Conservation (phyloP, 2,113 vertebrate species). For the Halcyon senegalensis region DNA sequence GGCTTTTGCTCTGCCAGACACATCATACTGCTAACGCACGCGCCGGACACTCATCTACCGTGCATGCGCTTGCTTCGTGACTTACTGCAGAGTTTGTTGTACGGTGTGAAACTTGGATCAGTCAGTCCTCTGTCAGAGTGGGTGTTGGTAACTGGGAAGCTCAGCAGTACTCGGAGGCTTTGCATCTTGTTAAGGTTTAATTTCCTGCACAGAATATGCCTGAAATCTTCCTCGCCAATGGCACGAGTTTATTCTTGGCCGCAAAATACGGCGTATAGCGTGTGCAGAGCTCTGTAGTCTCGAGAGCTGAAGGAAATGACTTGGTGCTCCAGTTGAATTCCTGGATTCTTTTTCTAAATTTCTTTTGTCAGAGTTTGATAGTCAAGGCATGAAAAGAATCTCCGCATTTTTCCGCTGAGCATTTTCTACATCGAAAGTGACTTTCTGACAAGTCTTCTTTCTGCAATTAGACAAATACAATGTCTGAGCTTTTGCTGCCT, state of each 20-base stretch:
- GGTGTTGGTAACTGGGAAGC: not conserved
- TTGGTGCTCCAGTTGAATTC: not conserved
- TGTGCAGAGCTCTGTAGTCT: not conserved
- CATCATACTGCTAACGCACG: not conserved
- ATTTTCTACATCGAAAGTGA: not conserved
- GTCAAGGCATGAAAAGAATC: not conserved
- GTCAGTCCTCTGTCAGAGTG: slow-evolving; percentile 69
- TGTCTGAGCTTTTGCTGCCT: not conserved
- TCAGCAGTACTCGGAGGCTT: not conserved
- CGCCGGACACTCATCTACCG: not conserved
- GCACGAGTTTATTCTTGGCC: not conserved
- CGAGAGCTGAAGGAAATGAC: not conserved
- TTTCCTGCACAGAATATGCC: not conserved
- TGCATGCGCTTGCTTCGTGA: slow-evolving; percentile 47
- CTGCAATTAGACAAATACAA: not conserved
- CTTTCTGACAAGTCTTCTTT: not conserved
- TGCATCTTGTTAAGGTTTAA: not conserved
- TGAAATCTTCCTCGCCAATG: not conserved
- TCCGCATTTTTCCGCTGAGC: not conserved
- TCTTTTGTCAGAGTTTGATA: not conserved
- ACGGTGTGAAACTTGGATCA: not conserved
- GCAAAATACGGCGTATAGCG: not conserved
- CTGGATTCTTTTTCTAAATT: not conserved
- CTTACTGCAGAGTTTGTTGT: not conserved
- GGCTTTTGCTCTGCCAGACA: not conserved